Base-by-base conservation (phyloP, 2,113 vertebrate genomes). In the Engystomops pustulosus region DNA sequence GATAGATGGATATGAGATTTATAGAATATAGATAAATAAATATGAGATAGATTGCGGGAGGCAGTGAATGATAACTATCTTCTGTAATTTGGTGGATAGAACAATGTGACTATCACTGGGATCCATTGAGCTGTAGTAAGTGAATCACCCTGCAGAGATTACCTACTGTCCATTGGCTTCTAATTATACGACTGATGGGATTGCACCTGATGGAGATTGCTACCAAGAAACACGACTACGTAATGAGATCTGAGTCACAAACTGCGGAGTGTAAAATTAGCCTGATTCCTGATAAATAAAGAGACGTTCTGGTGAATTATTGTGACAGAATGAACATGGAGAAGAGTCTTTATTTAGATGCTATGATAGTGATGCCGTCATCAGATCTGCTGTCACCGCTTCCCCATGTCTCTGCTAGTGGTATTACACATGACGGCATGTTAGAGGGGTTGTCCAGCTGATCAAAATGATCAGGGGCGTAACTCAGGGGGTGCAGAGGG, bases 181-280 rank as follows among this genome's bases (percentile, higher is more conserved):
- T 77, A 77, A 55, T 77, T 55, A 36, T 23, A 77, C 74, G 30
- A 14, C n/a, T 15, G 30, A 1, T 36, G n/a, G n/a, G n/a, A 15
- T 36, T 15, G 49, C 49, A 55, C 74, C 74, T 77, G 49, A 77
- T 77, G 9, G 20, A 77, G 74, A 77, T 36, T 58, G 49, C 49
- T 58, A 58, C 49, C 18, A 58, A 38, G 74, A 77, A 77, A 38
- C 49, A 38, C 17, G 30, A 55, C 72, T 53, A n/a, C 49, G 30
- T 77, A 77, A 77, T 58, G 32, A 55, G 74, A 30, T 55, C 12
- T 75, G 47, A 76, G 18, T 76, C 74, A 77, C 74, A 58, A 7
- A 15, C 3, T 58, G 41, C 74, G 3, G 10, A 5, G 72, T 36
- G 72, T 76, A 77, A 77, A 77, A 77, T 77, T 76, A 76, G 47